Base-by-base conservation (phyloP, 2,888 invertebrate species). In the Caenorhabditis zanzibari region DNA sequence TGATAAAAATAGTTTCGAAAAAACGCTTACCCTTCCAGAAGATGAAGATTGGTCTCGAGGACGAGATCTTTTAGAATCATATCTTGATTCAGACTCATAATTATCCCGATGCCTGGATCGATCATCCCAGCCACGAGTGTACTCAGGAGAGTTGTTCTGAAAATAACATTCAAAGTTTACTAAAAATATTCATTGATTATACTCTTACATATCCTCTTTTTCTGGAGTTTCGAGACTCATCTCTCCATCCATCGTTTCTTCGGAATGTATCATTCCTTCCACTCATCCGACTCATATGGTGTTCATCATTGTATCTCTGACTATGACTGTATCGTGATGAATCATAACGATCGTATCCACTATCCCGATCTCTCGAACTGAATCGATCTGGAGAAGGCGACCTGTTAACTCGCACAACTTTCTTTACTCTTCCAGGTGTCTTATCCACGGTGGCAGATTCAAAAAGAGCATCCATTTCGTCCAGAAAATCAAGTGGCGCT, bases 161-260 rank as follows among this genome's bases (percentile, higher is more conserved):
- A 54, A 66, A 28, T n/a, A n/a, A n/a, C n/a, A n/a, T n/a, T n/a
- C 5, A 10, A 16, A 26, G 14, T 19, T 12, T 10, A 24, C 19
- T 38, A n/a, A 32, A 19, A 10, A 52, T n/a, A n/a, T n/a, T n/a
- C n/a, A n/a, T n/a, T n/a, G n/a, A n/a, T n/a, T n/a, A n/a, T n/a
- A n/a, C n/a, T n/a, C 63, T 41, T 14, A 74, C 63, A 64, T 41
- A 24, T 41, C 44, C 64, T 26, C 79, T 26, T 19, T 79, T 79
- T 38, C 79, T 49, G 56, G 47, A 71, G 63, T 63, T 71, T n/a
- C 79, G 26, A 19, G 64, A 79, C 12, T 64, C 79, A 16, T 79
- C 69, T 2, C 54, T 22, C 32, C 49, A 19, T 9, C n/a, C 38
- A 44, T 66, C 66, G 41, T 75, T 26, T 75, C 66, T 56, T 35